Evolutionary conservation across 2,888 invertebrate genomes (phyloP).

Genomic region (Philhelius pedissequus): DNA sequence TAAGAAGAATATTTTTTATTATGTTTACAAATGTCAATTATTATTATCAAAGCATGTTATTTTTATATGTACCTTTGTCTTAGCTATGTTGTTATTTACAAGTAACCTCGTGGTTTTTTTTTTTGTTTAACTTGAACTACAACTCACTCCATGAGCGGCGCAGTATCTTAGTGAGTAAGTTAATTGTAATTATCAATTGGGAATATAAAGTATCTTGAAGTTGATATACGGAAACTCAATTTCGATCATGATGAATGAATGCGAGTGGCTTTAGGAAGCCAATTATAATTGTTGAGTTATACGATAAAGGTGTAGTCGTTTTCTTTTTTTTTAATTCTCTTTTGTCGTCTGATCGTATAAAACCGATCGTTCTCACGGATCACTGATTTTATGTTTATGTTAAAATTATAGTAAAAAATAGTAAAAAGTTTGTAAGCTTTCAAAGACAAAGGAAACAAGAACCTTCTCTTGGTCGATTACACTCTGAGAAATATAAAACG

Average conservation of each 20-base stretch:
- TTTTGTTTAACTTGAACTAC: background rate
- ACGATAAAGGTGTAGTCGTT: constrained; percentile 4
- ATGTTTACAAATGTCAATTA: constrained; percentile 53
- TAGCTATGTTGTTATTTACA: constrained; percentile 2
- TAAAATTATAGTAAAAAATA: background rate
- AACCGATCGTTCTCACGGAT: constrained; percentile 1
- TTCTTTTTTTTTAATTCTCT: background rate
- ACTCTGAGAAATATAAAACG: too few relatives aligned
- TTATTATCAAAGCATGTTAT: constrained; percentile 42
- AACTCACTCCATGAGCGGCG: background rate
- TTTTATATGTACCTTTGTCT: too few relatives aligned
- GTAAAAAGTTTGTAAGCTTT: too few relatives aligned
- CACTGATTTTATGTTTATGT: background rate
- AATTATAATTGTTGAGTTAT: constrained; percentile 1
- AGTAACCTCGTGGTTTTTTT: background rate
- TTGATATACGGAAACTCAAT: constrained; percentile 17
- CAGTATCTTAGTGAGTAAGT: background rate
- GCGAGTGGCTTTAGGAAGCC: background rate
- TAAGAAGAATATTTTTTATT: constrained; percentile 30
- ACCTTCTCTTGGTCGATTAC: too few relatives aligned
- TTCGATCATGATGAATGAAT: constrained; percentile 4
- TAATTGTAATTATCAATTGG: background rate
- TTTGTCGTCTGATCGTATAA: background rate
- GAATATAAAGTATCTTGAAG: background rate
- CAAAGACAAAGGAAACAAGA: too few relatives aligned